A percentile compares a stretch with the other conserved stretches of the same genome.
phyloP scores from a whole-genome alignment of 2,797 vertebrate species.

The Enteromius radiatus region DNA sequence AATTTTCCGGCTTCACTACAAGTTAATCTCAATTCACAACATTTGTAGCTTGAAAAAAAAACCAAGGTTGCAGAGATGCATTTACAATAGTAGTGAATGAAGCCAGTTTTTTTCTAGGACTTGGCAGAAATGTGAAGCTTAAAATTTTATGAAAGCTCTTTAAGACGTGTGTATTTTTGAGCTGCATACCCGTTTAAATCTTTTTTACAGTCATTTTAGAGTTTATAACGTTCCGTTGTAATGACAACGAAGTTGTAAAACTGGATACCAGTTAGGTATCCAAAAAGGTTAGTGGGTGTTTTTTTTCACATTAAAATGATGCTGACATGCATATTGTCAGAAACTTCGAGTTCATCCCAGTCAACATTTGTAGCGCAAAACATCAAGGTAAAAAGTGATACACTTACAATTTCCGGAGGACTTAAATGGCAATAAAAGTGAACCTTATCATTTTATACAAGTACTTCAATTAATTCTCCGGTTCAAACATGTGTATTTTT shows the following conservation, averaged over 20 bases:
- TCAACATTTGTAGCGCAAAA: neutral
- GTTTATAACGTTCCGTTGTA: neutral
- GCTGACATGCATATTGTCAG: neutral
- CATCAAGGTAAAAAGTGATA: neutral
- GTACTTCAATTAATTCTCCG: neutral
- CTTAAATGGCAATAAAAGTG: neutral
- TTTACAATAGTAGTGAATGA: neutral
- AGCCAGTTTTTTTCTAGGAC: neutral
- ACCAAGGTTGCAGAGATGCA: neutral
- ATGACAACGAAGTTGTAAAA: neutral
- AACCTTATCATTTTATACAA: neutral
- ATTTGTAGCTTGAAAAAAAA: neutral
- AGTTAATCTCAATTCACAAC: neutral
- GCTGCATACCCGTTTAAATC: neutral
- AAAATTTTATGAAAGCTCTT: neutral
- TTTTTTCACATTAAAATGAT: neutral
- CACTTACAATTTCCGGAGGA: neutral
- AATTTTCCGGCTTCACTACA: neutral
- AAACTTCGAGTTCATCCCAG: neutral
- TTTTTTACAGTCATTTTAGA: neutral
- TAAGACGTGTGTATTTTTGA: neutral
- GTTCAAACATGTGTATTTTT: neutral
- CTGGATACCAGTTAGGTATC: neutral
- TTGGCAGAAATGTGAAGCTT: neutral
- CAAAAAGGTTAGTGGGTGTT: neutral